Evolutionary conservation across 2,888 invertebrate species (phyloP), one percentile per base, ranked within the genome.

Genomic region (Pheosia tremula): DNA sequence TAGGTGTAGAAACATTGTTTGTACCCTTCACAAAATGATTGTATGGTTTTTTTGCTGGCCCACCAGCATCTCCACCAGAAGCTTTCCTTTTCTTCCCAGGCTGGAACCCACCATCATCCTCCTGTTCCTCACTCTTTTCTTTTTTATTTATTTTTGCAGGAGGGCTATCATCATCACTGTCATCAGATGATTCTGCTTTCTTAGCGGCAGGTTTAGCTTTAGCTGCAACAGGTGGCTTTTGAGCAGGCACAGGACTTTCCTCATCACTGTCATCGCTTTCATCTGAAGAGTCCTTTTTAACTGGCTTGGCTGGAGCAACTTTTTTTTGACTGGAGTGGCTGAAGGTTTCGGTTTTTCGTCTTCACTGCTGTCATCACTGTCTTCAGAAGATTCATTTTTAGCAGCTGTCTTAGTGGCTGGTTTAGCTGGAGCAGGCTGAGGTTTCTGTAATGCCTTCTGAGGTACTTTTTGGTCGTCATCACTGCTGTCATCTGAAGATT

Each of bases 11-110:
- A 65, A 86, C 80, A 77, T 80, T 75, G 78, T 83, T 83, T 77
- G 89, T 87, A 56, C 90, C 93, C 93, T 96, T 96, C 0, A 96
- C 96, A 81, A 97, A 97, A 79, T 97, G 97, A 67, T 77, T 94
- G 81, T 97, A 97, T 58, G 94, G 93, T 68, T 95, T 95, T 71
- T 95, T 95, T 7, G 92, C 86, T 62, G 91, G 88, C 43, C 85
- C 86, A 61, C 77, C 77, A 58, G 72, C 56, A 49, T 88, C 90
- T 56, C 81, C 87, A 66, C 80, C 91, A 47, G 92, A 92, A 36
- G 88, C 88, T 85, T 93, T 93, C 63, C 93, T 80, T 68, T 94
- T 94, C 72, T 89, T 90, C 24, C 90, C 90, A 62, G 80, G 67
- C 80, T 87, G 81, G 59, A 82, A 73, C 43, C 76, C 79, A 74